phyloP scores from a whole-genome alignment of 2,797 vertebrate species.

The Gallinago stenura region DNA sequence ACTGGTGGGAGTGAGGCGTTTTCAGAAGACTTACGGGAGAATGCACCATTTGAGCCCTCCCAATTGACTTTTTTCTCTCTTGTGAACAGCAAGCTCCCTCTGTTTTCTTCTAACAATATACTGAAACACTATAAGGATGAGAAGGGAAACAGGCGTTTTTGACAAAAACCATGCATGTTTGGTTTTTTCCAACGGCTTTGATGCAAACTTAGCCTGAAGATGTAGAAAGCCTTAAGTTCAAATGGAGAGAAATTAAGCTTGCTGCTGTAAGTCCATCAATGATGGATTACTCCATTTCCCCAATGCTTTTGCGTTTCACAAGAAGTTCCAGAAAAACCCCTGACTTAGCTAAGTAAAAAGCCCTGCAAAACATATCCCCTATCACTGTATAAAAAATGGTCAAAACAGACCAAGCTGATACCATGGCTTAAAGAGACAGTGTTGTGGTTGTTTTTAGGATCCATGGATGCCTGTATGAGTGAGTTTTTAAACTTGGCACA shows the following conservation, averaged over 20 bases:
- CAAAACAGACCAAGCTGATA: neutral
- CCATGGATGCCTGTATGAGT: neutral
- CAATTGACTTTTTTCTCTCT: neutral
- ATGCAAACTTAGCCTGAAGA: neutral
- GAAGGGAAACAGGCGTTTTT: neutral
- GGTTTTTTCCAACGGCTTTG: neutral
- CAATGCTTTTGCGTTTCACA: neutral
- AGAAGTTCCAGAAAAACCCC: neutral
- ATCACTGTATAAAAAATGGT: neutral
- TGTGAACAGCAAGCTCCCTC: neutral
- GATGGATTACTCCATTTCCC: neutral
- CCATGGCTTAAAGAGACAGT: neutral
- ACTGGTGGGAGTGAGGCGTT: neutral
- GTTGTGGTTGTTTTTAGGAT: neutral
- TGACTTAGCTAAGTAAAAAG: neutral
- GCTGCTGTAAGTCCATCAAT: neutral
- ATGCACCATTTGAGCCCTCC: neutral
- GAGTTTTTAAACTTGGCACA: neutral
- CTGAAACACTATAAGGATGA: neutral
- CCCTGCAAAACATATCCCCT: neutral
- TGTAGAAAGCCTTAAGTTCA: neutral
- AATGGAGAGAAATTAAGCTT: conserved; percentile 4
- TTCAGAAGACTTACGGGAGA: neutral
- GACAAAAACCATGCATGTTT: neutral
- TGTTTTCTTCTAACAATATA: neutral